Evolutionary conservation across 2,113 vertebrate genomes (phyloP).

Genomic region (Madoqua kirkii): DNA sequence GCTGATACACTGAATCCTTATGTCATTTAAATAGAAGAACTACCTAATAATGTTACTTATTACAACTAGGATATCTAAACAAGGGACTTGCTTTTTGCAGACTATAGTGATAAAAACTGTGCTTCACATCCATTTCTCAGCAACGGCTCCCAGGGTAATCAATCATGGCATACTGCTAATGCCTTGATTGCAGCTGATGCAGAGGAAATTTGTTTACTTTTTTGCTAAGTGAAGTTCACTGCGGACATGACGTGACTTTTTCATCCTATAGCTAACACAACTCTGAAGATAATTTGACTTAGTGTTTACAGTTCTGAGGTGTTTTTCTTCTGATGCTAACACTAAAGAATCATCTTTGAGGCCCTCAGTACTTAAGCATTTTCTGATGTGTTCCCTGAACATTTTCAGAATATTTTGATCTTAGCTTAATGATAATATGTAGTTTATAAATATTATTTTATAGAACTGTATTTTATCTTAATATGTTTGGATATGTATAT

Average conservation of each 20-base stretch:
- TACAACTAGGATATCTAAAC: conserved; percentile 77
- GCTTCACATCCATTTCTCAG: conserved; percentile 81
- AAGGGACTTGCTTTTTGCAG: conserved; percentile 76
- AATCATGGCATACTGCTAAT: conserved; percentile 74
- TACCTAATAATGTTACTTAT: conserved; percentile 83
- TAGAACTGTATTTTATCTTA: neutral
- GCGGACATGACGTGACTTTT: conserved; percentile 71
- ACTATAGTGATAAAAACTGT: conserved; percentile 79
- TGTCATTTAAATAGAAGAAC: conserved; percentile 81
- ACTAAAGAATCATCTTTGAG: conserved; percentile 34
- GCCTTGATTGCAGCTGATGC: conserved; percentile 69
- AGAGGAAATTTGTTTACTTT: conserved; percentile 79
- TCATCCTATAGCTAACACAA: conserved; percentile 75
- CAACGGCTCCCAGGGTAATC: conserved; percentile 77
- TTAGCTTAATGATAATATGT: neutral
- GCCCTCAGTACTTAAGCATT: neutral
- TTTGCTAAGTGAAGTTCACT: conserved; percentile 71
- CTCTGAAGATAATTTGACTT: conserved; percentile 73
- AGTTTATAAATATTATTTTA: conserved; percentile 40
- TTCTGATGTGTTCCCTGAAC: conserved; percentile 45
- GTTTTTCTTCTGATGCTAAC: conserved; percentile 44
- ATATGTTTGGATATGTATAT: neutral
- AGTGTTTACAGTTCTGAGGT: conserved; percentile 65
- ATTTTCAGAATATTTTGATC: conserved; percentile 2
- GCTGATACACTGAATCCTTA: conserved; percentile 77